A percentile compares a stretch with the other conserved stretches of the same genome.
These are phyloP conservation scores for Notarius lentiginosus DNA, from an alignment of 2,113 vertebrate species.

Conservation along the genomic window DNA sequence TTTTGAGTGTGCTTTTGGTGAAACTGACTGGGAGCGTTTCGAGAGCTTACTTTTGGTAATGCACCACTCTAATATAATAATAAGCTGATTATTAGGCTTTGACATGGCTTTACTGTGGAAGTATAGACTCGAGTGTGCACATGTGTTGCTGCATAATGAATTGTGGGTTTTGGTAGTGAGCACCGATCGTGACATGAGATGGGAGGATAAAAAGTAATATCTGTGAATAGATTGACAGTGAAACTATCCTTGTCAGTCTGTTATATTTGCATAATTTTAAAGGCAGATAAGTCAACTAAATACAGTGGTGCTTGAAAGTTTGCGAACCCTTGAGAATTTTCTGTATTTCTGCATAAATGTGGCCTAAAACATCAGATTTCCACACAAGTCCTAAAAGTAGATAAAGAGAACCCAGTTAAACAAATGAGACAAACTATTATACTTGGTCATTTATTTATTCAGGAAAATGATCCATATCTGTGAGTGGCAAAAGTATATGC, in stretches of 20 bases:
- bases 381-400: too few species aligned
- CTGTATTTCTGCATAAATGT: too few species aligned
- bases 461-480: too few species aligned
- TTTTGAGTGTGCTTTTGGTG: background rate
- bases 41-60: background rate
- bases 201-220: background rate
- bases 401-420: too few species aligned
- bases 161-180: background rate
- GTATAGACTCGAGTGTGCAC: background rate
- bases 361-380: too few species aligned
- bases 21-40: background rate
- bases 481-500: too few species aligned
- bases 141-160: background rate
- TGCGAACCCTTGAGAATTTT: too few species aligned
- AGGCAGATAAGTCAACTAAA: too few species aligned
- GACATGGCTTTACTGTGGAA: background rate
- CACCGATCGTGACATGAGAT: background rate
- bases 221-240: background rate
- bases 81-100: background rate
- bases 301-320: too few species aligned
- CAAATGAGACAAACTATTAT: too few species aligned
- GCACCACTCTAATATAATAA: background rate
- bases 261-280: too few species aligned
- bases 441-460: too few species aligned
- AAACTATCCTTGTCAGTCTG: background rate